Conservation (phyloP, 2,797 vertebrate species). For the Enteromius afrohamiltoni region DNA sequence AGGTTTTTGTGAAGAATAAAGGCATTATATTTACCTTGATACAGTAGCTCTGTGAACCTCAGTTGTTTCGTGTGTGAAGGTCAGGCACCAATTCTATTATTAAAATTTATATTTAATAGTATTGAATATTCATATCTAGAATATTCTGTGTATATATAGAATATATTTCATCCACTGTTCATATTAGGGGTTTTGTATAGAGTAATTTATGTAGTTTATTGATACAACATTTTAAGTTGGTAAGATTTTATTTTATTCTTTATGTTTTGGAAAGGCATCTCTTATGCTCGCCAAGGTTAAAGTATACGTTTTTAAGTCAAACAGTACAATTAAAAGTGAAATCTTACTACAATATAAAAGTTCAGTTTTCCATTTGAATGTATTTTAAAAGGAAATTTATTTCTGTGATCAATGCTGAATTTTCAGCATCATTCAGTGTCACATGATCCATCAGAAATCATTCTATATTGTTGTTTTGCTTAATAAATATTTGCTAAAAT, state of each 20-base stretch:
- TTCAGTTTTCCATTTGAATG: neutral
- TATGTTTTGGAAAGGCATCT: neutral
- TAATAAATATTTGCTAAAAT: neutral
- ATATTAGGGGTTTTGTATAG: no score
- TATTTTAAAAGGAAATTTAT: neutral
- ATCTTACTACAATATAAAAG: neutral
- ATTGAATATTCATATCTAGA: neutral
- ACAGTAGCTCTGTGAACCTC: neutral
- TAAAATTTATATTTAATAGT: no score
- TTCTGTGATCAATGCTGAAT: neutral
- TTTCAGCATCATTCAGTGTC: neutral
- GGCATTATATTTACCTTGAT: neutral
- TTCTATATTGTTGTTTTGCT: neutral
- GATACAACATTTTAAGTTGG: neutral
- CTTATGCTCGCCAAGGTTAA: neutral
- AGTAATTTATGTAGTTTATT: neutral
- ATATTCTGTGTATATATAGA: no score
- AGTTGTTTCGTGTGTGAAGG: neutral
- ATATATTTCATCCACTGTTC: no score
- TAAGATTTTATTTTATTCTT: no score
- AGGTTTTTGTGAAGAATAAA: neutral
- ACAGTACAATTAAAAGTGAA: neutral
- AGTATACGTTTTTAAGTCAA: neutral
- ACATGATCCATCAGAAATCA: neutral
- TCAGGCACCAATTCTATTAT: no score